Percentiles rank a stretch among this genome's conserved stretches.
phyloP scores from a whole-genome alignment of 2,888 invertebrate genomes.

The Criorhina ranunculi region DNA sequence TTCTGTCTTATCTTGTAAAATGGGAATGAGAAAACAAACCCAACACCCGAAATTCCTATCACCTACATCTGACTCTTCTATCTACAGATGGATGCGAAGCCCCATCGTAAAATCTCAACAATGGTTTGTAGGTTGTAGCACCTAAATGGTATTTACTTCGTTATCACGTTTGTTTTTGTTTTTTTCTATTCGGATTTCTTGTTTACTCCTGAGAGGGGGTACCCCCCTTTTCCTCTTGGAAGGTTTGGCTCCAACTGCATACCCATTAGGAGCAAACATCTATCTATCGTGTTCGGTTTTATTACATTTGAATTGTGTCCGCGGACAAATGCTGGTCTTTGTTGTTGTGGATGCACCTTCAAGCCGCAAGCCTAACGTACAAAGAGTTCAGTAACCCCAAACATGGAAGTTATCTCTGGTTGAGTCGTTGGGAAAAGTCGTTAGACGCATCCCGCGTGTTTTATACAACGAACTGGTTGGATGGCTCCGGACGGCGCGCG shows the following conservation, averaged over 20 bases:
- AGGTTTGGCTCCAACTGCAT: too few species aligned
- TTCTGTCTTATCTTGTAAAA: too few species aligned
- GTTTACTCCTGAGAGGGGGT: too few species aligned
- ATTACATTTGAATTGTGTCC: conserved; percentile 9
- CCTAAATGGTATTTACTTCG: too few species aligned
- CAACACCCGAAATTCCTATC: background rate
- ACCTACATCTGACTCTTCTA: background rate
- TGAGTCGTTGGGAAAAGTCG: conserved; percentile 30
- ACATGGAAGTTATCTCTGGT: conserved; percentile 23
- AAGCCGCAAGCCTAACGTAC: conserved; percentile 28
- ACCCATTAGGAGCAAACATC: conserved; percentile 5
- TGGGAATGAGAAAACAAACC: too few species aligned
- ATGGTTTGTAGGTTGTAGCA: conserved; percentile 5
- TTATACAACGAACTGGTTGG: conserved; percentile 31
- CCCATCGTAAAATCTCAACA: conserved; percentile 19
- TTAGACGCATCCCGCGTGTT: conserved; percentile 47
- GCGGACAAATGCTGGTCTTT: conserved; percentile 17
- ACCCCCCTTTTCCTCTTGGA: too few species aligned
- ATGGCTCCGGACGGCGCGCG: too few species aligned
- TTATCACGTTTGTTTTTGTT: too few species aligned
- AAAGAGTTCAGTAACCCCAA: conserved; percentile 38
- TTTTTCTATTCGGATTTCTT: too few species aligned
- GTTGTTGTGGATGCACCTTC: conserved; percentile 21
- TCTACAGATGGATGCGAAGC: conserved; percentile 18
- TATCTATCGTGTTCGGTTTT: conserved; percentile 15